Conservation (phyloP, 2,888 invertebrate genomes). For the Calameuta pallipes region DNA sequence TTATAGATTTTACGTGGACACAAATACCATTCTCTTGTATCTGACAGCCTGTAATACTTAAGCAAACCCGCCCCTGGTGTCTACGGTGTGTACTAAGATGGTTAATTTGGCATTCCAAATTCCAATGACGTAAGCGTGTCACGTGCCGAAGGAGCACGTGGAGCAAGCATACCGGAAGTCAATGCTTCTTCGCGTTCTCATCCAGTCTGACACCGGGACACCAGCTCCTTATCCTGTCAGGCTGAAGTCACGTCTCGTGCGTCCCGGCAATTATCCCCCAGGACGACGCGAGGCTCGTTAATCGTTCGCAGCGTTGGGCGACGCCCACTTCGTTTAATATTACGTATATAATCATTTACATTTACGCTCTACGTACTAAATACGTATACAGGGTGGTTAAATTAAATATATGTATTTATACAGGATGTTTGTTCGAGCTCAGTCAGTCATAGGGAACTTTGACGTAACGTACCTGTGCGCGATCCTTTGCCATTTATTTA, state of each 20-base stretch:
- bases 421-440: background rate
- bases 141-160: background rate
- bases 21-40: background rate
- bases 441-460: background rate
- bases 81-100: background rate
- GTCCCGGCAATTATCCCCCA: conserved; percentile 55
- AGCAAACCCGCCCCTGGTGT: background rate
- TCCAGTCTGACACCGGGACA: background rate
- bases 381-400: background rate
- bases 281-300: conserved; percentile 29
- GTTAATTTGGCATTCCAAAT: background rate
- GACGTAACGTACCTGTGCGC: background rate
- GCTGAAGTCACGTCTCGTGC: conserved; percentile 48
- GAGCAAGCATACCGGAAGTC: background rate
- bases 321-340: conserved; percentile 20
- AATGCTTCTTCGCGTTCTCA: background rate
- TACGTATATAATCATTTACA: background rate
- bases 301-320: conserved; percentile 42
- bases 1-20: too few relatives aligned
- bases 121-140: background rate
- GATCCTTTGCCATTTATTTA: background rate
- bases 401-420: background rate
- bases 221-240: background rate
- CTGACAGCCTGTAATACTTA: background rate
- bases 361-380: background rate